Base-by-base conservation (phyloP, 2,888 invertebrate species). In the Sialis fuliginosa region DNA sequence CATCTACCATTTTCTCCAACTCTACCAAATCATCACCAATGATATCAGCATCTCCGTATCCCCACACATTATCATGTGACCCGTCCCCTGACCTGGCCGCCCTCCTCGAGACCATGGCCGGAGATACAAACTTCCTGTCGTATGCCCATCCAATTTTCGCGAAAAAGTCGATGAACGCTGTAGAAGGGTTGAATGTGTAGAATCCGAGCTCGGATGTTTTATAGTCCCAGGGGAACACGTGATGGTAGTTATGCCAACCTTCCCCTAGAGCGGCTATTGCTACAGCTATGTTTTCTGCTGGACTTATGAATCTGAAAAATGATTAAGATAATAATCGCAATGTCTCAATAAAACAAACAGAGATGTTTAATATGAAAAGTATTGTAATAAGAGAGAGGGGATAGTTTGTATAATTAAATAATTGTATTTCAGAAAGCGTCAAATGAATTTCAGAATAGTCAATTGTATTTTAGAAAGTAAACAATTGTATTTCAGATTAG, bases 231-330 rank as follows among this genome's bases (percentile, higher is more conserved):
- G 65, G 77, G 58, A 81, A 81, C 9, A 81, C 83, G 60, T 86
- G 85, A 58, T 86, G 85, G 59, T 80, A 86, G 62, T 86, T 86
- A 63, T 86, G 86, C 83, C 83, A 86, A 10, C 85, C 86, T 58
- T 86, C 86, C 1, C 86, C 86, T 10, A 85, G 61, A 0, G 85
- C 80, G 6, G 81, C 77, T 40, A 85, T 64, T n/a, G 84, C 79
- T 1, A 86, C 84, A 5, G 75, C 65, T 6, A 77, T 60, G 56
- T 79, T 84, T 57, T 86, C 85, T 5, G 78, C 79, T 0, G 86
- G 75, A 40, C 76, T 79, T 34, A 86, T 80, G 50, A 75, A 72
- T 57, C 85, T 45, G 33, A 2, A 45, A 45, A 10, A 39, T 6
- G 39, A 45, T 22, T 22, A 22, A 2, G 2, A 22, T 4, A 22